A percentile compares a stretch with the other conserved stretches of the same genome.
phyloP scores from a whole-genome alignment of 1,140 invertebrate genomes.

The Tigriopus japonicus region DNA sequence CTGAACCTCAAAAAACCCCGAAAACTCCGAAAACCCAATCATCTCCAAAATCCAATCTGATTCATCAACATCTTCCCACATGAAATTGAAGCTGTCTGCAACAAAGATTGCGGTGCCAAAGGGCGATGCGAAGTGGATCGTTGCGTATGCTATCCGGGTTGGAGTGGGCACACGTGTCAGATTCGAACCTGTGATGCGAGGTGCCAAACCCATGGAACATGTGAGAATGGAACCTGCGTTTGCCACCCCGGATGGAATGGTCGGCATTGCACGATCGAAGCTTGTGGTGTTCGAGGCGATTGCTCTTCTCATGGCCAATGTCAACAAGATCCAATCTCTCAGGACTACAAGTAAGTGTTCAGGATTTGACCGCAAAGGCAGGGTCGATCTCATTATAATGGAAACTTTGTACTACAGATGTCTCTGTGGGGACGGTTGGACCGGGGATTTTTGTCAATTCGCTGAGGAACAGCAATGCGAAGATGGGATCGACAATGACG shows the following conservation, averaged over 20 bases:
- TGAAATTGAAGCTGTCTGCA: background rate
- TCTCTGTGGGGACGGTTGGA: background rate
- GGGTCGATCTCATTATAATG: background rate
- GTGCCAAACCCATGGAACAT: conserved; percentile 85
- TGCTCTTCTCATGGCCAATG: background rate
- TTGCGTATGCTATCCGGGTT: background rate
- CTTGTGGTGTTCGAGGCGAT: conserved; percentile 71
- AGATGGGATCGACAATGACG: background rate
- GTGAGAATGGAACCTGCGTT: conserved; percentile 91
- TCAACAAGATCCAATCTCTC: background rate
- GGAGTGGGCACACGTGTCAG: background rate
- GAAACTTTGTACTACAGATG: background rate
- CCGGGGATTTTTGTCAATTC: background rate
- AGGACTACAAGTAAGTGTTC: background rate
- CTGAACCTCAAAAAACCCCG: too few species aligned
- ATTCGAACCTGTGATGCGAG: conserved; percentile 24
- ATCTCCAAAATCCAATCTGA: too few species aligned
- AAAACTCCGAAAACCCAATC: too few species aligned
- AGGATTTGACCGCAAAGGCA: background rate
- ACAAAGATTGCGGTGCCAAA: background rate
- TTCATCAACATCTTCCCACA: background rate
- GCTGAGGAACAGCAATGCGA: background rate
- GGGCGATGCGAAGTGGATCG: background rate
- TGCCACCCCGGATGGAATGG: conserved; percentile 96
- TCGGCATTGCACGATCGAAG: conserved; percentile 80